phyloP scores from a whole-genome alignment of 2,797 vertebrate genomes.

The Cryptoprocta ferox region DNA sequence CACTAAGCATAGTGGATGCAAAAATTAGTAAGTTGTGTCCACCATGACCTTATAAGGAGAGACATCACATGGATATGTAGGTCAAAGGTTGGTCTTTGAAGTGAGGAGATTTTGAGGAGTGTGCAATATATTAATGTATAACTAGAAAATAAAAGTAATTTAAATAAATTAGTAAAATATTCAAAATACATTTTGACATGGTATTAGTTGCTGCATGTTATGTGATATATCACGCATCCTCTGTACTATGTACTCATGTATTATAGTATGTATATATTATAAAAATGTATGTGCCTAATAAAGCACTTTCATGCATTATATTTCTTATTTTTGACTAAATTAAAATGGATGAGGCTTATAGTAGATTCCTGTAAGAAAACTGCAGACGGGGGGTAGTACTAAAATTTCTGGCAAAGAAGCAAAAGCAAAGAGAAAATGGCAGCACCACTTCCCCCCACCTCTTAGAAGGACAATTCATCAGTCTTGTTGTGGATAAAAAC shows the following conservation, averaged over 20 bases:
- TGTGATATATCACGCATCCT: background rate
- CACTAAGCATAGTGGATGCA: background rate
- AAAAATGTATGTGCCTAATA: background rate
- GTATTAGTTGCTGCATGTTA: background rate
- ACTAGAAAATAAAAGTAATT: background rate
- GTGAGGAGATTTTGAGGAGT: background rate
- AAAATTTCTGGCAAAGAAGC: background rate
- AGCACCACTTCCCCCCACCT: background rate
- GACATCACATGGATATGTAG: background rate
- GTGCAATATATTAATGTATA: background rate
- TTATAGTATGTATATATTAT: fast-evolving
- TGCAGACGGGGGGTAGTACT: background rate
- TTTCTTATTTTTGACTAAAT: background rate
- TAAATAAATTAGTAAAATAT: background rate
- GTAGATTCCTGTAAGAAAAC: background rate
- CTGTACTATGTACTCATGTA: too few relatives aligned
- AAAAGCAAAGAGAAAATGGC: background rate
- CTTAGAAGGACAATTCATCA: background rate
- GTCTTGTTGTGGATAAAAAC: background rate
- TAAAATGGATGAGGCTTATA: background rate
- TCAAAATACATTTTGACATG: background rate
- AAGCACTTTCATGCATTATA: background rate
- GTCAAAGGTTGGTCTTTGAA: background rate
- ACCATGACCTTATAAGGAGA: background rate
- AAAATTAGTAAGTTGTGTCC: background rate